A percentile compares a stretch with the other conserved stretches of the same genome.
Evolutionary conservation across 1,140 invertebrate genomes (phyloP).

Genomic region (Metaphire vulgaris): DNA sequence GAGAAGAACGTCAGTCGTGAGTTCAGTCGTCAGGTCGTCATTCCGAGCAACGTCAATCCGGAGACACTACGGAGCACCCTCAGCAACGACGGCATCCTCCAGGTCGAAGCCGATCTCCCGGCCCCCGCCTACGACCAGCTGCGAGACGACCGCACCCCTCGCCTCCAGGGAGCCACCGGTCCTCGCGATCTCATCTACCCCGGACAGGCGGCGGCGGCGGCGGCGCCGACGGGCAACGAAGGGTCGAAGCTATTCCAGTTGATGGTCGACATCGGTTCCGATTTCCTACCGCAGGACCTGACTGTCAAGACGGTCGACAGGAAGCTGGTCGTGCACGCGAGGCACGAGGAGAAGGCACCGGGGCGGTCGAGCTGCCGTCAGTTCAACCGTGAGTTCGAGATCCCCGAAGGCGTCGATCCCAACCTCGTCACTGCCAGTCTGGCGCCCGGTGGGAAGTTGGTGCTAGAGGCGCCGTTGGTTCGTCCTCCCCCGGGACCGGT

Average conservation of each 20-base stretch:
- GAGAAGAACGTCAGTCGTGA: conserved; percentile 41
- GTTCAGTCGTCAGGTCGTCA: conserved; percentile 48
- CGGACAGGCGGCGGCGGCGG: no score
- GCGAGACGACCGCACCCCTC: no score
- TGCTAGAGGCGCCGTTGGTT: conserved; percentile 14
- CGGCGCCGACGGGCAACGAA: neutral
- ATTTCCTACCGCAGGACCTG: conserved; percentile 47
- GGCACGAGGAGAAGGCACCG: conserved; percentile 37
- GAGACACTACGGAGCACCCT: conserved; percentile 43
- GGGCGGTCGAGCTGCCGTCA: neutral
- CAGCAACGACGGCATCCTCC: conserved; percentile 47
- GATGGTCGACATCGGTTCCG: conserved; percentile 43
- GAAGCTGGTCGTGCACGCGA: conserved; percentile 47
- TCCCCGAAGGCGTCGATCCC: conserved; percentile 14
- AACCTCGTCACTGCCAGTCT: neutral
- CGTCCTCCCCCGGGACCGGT: no score
- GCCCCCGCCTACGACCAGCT: neutral
- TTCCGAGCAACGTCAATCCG: conserved; percentile 45
- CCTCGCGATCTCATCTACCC: no score
- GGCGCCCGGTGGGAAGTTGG: conserved; percentile 5
- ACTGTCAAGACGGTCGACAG: conserved; percentile 47
- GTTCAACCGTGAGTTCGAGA: neutral
- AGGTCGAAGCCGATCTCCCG: conserved; percentile 6
- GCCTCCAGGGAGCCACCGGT: neutral
- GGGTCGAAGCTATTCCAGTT: conserved; percentile 31